Evolutionary conservation across 2,113 vertebrate species (phyloP), one percentile per base, ranked within the genome.

Genomic region (Nestor notabilis): DNA sequence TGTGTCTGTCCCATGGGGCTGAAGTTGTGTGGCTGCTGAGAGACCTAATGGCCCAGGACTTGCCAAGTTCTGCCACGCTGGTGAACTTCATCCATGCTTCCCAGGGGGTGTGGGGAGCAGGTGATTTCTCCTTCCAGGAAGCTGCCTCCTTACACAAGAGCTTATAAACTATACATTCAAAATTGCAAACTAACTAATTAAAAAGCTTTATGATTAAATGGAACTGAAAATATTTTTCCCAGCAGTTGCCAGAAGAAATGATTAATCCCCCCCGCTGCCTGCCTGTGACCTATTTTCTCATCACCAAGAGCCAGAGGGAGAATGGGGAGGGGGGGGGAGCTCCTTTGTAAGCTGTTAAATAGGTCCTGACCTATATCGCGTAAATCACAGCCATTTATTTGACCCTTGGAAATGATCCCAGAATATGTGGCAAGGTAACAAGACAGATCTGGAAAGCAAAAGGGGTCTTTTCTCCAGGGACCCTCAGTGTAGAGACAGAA

Each of bases 261-360:
- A 97, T 96, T 96, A 96, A 97, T 97, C 96, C 98, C 97, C 70
- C 92, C 71, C 61, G 82, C 78, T 95, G 95, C 92, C 96, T 97
- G 97, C 95, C 96, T n/a, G 58, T 97, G 97, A 98, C 98, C 98
- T 98, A 98, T 97, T 98, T 98, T 97, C 96, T 96, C 80, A 89
- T 92, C 72, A 72, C 68, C 63, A 64, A 68, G 68, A 93, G 93
- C 87, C 86, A 89, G 63, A 47, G 72, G 89, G 58, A 89, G 47
- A 91, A 46, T 4, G 1, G 27, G n/a, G 74, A 50, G 60, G 56
- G 80, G 91, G 91, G 56, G 46, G 69, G 50, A 20, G 41, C 53
- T 76, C 50, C 89, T 91, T 75, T 92, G 86, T 96, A 33, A 95
- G 89, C 89, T 91, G 96, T 95, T 96, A 97, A 97, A 97, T 97